These are phyloP conservation scores for Stichodactyla mertensii DNA, from an alignment of 64 coral and sea anemone species.

Conservation along the genomic window DNA sequence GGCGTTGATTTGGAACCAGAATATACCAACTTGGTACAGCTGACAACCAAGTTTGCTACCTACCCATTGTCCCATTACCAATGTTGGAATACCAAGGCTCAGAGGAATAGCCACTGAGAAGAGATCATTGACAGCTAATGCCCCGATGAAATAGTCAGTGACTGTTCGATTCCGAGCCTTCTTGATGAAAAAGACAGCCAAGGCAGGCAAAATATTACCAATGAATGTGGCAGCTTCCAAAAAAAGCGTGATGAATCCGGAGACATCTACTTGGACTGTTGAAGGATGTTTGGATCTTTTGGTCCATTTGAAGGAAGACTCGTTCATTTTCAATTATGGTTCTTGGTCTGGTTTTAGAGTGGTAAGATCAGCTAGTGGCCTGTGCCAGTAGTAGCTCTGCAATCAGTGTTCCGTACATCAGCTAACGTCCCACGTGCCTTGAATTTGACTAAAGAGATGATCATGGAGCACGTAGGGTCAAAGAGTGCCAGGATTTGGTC, in stretches of 20 bases:
- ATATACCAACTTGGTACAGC: constrained; percentile 48
- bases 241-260: constrained; percentile 44
- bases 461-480: neutral
- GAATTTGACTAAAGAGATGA: neutral
- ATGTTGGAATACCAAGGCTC: constrained; percentile 43
- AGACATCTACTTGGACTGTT: constrained; percentile 51
- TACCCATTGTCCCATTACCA: constrained; percentile 42
- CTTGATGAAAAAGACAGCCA: constrained; percentile 48
- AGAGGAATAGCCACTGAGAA: constrained; percentile 47
- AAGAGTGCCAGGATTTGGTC: neutral
- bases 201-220: constrained; percentile 43
- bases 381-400: neutral
- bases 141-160: constrained; percentile 55
- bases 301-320: neutral
- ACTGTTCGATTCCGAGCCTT: constrained; percentile 28
- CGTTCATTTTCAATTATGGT: neutral
- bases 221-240: constrained; percentile 44
- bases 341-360: too few species aligned
- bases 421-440: neutral
- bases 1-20: constrained; percentile 67
- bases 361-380: neutral
- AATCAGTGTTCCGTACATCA: neutral
- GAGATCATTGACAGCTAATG: constrained; percentile 53
- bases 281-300: neutral
- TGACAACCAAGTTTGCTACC: constrained; percentile 41